Base-by-base conservation (phyloP, 2,797 vertebrate genomes). In the Cossypha polioptera region DNA sequence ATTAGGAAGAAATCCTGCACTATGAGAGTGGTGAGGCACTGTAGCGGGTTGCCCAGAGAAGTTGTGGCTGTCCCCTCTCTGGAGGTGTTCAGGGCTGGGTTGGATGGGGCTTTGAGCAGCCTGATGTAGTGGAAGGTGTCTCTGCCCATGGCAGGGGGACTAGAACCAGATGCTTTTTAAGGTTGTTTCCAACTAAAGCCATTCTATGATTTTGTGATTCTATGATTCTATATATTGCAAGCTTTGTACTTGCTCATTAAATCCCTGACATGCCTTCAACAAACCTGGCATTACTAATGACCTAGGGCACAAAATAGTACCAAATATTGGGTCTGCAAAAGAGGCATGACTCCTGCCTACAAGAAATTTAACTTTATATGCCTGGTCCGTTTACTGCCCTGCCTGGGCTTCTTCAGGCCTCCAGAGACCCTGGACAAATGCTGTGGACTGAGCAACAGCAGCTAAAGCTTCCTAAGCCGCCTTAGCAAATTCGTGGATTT, bases 381-480 rank as follows among this genome's bases (percentile, higher is more conserved):
- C 57, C 28, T 72, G 2, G 3, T 9, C n/a, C 2, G 0, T 76
- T 66, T 74, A 7, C n/a, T 92, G 61, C 65, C 26, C 28, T 80
- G 55, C 13, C 68, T 55, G 55, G 21, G 33, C 57, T 77, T 33
- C 61, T 80, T 50, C 69, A 81, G 42, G 51, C 36, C 28, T 51
- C 55, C 67, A 48, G 47, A 69, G 38, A 43, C 43, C 18, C 67
- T 62, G 61, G 54, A 69, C 47, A 72, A 90, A 66, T 28, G 16
- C 31, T 24, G 10, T 2, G 10, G 47, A 33, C n/a, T 22, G 45
- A 11, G 20, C 69, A 82, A 13, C 58, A 86, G 29, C 0, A 84
- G 51, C 66, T 86, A 79, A 86, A 85, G 36, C 74, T 89, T 68
- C 22, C 71, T 86, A 89, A 95, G 55, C 63, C 0, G 6, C 74